A percentile compares a stretch with the other conserved stretches of the same genome.
Evolutionary conservation across 2,113 vertebrate species (phyloP).

Genomic region (Isurus oxyrinchus): DNA sequence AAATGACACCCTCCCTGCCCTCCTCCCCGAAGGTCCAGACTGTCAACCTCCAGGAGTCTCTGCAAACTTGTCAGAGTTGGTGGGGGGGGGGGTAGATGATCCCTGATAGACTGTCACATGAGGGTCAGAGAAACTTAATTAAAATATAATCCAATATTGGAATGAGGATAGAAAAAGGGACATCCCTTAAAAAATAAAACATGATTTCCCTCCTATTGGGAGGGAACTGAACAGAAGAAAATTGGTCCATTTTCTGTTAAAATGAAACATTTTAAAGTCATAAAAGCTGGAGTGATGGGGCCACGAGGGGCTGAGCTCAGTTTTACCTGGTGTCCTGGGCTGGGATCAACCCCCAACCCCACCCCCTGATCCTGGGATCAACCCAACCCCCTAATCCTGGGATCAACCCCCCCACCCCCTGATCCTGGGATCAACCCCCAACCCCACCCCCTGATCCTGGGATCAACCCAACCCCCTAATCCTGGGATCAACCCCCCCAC

Average conservation of each 20-base stretch:
- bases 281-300: not conserved
- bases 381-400: not conserved
- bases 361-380: not conserved
- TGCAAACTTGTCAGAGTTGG: not conserved
- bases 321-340: not conserved
- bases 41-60: not conserved
- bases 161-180: too few species aligned
- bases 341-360: not conserved
- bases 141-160: not conserved
- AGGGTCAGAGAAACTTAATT: not conserved
- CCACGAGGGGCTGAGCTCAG: not conserved
- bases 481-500: too few species aligned
- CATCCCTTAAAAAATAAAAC: not conserved
- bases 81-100: not conserved
- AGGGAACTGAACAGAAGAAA: not conserved
- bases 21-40: not conserved
- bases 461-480: too few species aligned
- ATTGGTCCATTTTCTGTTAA: not conserved
- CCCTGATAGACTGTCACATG: not conserved
- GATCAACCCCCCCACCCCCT: too few species aligned
- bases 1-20: too few species aligned
- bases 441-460: too few species aligned
- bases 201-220: too few species aligned
- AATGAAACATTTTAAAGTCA: too few species aligned
- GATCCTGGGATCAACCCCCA: not conserved